Base-by-base conservation (phyloP, 1,140 invertebrate species). In the Vanessa atalanta region DNA sequence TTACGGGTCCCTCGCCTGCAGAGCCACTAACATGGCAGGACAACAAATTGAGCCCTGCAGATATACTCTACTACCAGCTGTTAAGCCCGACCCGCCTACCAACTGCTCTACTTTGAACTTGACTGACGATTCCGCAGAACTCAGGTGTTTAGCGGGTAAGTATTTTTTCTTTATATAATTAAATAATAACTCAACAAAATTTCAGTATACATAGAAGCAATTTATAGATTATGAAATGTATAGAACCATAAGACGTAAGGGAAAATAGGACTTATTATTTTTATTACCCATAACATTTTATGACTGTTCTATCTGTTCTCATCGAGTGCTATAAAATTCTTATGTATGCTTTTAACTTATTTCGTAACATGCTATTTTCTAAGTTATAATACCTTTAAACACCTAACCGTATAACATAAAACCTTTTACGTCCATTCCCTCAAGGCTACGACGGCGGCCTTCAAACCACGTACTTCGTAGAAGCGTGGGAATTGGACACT, bases 361-460 rank as follows among this genome's bases (percentile, higher is more conserved):
- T 50, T 50, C 48, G n/a, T 20, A n/a, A 55, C 51, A 15, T 55
- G 3, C 11, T 57, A 57, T 13, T 3, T 57, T 57, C 7, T n/a
- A n/a, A 79, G 26, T 57, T 57, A 23, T 57, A 57, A 3, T 26
- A 26, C 9, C 20, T 13, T 13, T 26, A 57, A 26, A 61, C 14
- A 15, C 57, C 57, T n/a, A 37, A 8, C 8, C 11, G 11, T 23
- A 9, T 43, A 51, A 15, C 48, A 51, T 15, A 51, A 51, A 15
- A 51, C 48, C 48, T 61, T 61, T 61, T 15, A 48, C 31, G 9
- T 16, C 7, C 8, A 48, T 47, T 65, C n/a, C 16, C 12, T 47
- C 43, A 14, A 93, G 97, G 97, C n/a, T 98, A 98, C 89, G 97
- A 98, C 84, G 97, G 97, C 3, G 98, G 98, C 0, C 93, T 98